phyloP scores from a whole-genome alignment of 2,797 vertebrate genomes.

The Onychomys arenicola region DNA sequence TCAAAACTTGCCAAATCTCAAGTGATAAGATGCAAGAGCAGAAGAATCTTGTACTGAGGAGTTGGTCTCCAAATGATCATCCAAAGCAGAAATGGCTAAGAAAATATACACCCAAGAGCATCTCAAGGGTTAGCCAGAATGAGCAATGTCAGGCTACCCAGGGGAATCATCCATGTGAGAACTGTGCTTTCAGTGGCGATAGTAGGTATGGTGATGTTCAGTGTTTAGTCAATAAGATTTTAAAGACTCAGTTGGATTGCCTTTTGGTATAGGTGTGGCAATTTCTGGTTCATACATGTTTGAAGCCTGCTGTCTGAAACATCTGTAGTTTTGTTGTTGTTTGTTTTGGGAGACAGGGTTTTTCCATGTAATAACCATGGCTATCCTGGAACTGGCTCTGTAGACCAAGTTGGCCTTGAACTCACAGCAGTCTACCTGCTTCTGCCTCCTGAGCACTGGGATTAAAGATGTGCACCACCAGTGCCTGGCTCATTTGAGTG shows the following conservation, averaged over 20 bases:
- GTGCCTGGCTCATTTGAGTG: background rate
- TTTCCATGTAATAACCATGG: background rate
- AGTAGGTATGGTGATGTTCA: background rate
- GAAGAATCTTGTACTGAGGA: background rate
- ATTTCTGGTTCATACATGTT: background rate
- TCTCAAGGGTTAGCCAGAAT: background rate
- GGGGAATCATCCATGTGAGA: background rate
- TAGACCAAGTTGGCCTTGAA: background rate
- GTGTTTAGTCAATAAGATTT: background rate
- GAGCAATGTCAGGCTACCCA: background rate
- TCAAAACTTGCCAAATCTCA: background rate
- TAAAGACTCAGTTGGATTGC: background rate
- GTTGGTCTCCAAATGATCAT: slow-evolving; percentile 5
- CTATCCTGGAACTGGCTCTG: background rate
- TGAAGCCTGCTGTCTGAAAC: background rate
- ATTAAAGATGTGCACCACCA: background rate
- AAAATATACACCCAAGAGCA: background rate
- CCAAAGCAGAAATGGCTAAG: background rate
- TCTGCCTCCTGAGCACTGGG: background rate
- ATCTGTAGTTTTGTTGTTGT: background rate
- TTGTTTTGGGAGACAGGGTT: background rate
- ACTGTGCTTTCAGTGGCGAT: background rate
- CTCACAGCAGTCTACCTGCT: background rate
- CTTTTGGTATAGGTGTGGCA: background rate
- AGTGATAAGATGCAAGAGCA: background rate